phyloP scores from a whole-genome alignment of 2,797 vertebrate genomes.

The Jordanella pulchra region DNA sequence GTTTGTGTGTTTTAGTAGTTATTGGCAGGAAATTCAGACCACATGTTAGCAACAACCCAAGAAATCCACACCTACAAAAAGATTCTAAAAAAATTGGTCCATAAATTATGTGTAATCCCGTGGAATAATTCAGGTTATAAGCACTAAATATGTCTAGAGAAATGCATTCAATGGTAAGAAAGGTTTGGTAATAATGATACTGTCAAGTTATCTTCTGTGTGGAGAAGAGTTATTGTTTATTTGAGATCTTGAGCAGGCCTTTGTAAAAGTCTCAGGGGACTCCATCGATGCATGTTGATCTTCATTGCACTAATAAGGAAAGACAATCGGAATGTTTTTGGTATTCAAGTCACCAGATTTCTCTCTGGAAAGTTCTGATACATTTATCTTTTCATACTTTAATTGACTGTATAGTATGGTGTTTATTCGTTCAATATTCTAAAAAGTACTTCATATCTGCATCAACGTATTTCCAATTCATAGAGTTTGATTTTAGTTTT shows the following conservation, averaged over 20 bases:
- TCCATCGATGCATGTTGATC: neutral
- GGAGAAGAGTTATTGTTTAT: neutral
- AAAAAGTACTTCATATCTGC: too few species aligned
- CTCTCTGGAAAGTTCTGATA: neutral
- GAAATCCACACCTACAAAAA: neutral
- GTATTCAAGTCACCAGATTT: neutral
- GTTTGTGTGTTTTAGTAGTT: neutral
- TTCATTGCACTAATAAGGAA: neutral
- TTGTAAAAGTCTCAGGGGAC: neutral
- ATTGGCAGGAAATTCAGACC: constrained; percentile 7
- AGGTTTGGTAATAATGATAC: neutral
- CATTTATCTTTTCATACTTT: neutral
- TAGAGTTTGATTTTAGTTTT: too few species aligned
- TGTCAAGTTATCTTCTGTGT: neutral
- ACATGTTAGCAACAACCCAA: constrained; percentile 2
- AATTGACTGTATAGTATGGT: neutral
- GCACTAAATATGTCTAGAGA: neutral
- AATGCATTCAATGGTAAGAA: neutral
- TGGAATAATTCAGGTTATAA: neutral
- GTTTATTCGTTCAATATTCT: too few species aligned
- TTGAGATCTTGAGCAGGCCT: neutral
- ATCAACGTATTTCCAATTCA: too few species aligned
- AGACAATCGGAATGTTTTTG: neutral
- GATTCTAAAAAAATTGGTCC: neutral
- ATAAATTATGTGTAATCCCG: neutral